Base-by-base conservation (phyloP, 23 tunicate species). In the Phallusia fumigata region DNA sequence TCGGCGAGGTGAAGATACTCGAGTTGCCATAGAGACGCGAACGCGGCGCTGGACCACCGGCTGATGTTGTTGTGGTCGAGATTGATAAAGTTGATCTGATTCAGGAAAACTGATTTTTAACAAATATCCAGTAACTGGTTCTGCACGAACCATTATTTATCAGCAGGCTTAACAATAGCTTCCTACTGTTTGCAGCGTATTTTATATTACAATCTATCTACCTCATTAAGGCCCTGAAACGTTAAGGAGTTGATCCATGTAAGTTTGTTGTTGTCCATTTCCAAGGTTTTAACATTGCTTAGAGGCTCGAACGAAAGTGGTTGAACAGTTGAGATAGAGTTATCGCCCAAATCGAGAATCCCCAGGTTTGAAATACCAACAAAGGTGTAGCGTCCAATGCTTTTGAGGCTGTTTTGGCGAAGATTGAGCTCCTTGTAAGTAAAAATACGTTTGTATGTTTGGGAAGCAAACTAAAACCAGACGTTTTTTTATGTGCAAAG, bases 61-160 rank as follows among this genome's bases (percentile, higher is more conserved):
- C 72, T 73, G 30, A 88, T 79, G 45, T 84, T 84, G 84, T 88
- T 88, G 76, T 74, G 19, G 13, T 73, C 80, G 52, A 88, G 35
- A 65, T 84, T 79, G 31, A 88, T 13, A 19, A 11, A 33, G 78
- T 74, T 33, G 40, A 33, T 19, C 44, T 74, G 30, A 34, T 5
- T 3, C 5, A 33, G 6, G 16, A 18, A 74, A 34, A 31, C 5
- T 26, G 12, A 8, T 3, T 72, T 26, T 26, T 15, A 12, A 72
- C 16, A 72, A 26, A 72, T 72, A 72, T 72, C 13, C 31, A 26
- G 19, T 26, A 26, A 21, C 33, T 24, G 0, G 12, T 11, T 34
- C 18, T 24, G 0, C 12, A 36, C 35, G 53, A 31, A 76, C 31
- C 16, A 15, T 51, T 51, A 13, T 51, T 51, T 51, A 13, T 51